A percentile compares a stretch with the other conserved stretches of the same genome.
Conservation (phyloP, 2,888 invertebrate species). For the Xestia sexstrigata region DNA sequence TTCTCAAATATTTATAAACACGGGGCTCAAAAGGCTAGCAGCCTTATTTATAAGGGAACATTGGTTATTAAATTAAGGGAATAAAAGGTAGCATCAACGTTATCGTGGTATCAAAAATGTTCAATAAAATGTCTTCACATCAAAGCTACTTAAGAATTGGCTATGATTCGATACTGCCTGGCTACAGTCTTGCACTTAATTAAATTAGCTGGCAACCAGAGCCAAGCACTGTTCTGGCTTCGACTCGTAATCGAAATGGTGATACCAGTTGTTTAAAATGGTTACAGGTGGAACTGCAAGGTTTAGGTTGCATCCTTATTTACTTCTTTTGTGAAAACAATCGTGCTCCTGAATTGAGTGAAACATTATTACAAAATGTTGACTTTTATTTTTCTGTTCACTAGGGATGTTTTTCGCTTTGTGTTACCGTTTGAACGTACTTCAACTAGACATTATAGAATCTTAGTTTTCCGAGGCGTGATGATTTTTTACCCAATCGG, state of each 20-base stretch:
- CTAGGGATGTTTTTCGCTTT: background rate
- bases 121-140: too few species aligned
- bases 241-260: slow-evolving; percentile 25
- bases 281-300: slow-evolving; percentile 56
- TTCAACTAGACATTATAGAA: background rate
- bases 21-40: background rate
- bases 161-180: background rate
- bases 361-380: background rate
- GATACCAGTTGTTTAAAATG: slow-evolving; percentile 64
- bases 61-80: too few species aligned
- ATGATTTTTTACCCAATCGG: background rate
- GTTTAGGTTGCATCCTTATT: slow-evolving; percentile 54
- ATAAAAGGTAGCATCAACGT: too few species aligned
- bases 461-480: background rate
- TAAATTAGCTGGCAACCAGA: background rate
- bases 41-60: too few species aligned
- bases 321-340: slow-evolving; percentile 22
- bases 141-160: background rate
- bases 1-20: slow-evolving; percentile 50
- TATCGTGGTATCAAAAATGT: too few species aligned
- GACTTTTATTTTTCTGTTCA: background rate
- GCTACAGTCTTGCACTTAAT: background rate
- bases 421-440: background rate
- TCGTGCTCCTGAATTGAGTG: background rate
- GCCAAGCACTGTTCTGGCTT: slow-evolving; percentile 20